Evolutionary conservation across 2,113 vertebrate genomes (phyloP).

Genomic region (Odocoileus hemionus): DNA sequence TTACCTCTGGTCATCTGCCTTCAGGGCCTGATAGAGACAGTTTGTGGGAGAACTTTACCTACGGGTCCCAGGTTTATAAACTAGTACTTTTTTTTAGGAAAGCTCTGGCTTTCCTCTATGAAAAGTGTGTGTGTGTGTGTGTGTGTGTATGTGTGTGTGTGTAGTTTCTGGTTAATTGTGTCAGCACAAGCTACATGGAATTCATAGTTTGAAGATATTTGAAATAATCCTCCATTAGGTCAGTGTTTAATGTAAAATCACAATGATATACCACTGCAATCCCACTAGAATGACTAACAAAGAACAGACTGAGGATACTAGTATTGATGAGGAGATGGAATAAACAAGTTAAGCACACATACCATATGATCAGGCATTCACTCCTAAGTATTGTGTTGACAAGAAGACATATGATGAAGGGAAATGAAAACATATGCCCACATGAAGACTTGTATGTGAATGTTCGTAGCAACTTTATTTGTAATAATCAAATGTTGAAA

Average conservation of each 20-base stretch:
- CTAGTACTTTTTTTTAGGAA: neutral
- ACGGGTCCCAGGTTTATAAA: neutral
- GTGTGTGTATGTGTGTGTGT: neutral
- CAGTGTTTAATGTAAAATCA: constrained; percentile 31
- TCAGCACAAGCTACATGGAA: constrained; percentile 14
- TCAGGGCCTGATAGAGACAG: neutral
- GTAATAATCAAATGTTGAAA: constrained; percentile 16
- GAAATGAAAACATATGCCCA: neutral
- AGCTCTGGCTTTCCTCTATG: neutral
- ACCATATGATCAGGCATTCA: neutral
- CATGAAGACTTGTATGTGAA: neutral
- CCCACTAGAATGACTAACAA: neutral
- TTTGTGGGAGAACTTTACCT: neutral
- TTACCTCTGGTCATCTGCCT: neutral
- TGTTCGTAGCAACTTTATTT: neutral
- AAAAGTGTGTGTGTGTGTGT: neutral
- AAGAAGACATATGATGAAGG: neutral
- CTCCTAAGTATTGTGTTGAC: neutral
- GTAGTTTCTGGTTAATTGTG: constrained; percentile 23
- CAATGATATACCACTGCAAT: neutral
- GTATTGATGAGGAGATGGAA: neutral
- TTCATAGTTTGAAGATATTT: constrained; percentile 32
- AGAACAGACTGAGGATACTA: neutral
- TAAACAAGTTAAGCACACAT: neutral
- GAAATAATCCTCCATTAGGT: constrained; percentile 7